Base-by-base conservation (phyloP, 2,113 vertebrate genomes). In the Syngnathus floridae region DNA sequence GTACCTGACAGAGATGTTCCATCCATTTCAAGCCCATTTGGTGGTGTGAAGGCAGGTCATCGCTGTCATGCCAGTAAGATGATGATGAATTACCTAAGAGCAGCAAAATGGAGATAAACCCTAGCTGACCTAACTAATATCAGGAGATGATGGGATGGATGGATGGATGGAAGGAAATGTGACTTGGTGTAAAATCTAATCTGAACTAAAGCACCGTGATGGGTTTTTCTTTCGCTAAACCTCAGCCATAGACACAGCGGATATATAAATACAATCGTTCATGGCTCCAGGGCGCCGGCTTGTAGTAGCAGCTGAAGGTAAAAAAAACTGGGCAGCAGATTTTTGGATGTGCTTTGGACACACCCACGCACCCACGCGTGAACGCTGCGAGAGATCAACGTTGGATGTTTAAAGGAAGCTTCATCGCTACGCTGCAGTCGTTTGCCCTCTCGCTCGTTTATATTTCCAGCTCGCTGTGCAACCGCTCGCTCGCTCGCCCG, bases 311-410 rank as follows among this genome's bases (percentile, higher is more conserved):
- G 74, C 49, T 68, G 61, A 55, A 74, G 70, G 75, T 76, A 49
- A 69, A 75, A 73, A 0, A 65, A 75, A 80, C 66, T 9, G 12
- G 64, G 61, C 61, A 9, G 73, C 66, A 62, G 75, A 66, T 61
- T 67, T 62, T 36, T 67, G 65, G 71, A 74, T 69, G 9, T 66
- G 66, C n/a, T 52, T 43, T 36, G 19, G 66, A 81, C 77, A 62
- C 67, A 55, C 11, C 4, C 52, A 48, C 10, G 49, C 76, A 38
- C 37, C 26, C 64, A 13, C 19, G 35, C 66, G 74, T 78, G 71
- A 63, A 77, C 71, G 78, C 72, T 69, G 76, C 52, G 11, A 21
- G 59, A 71, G 81, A 77, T 77, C 70, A 71, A 62, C 64, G 71
- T 62, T 62, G 36, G 40, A 66, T 57, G 63, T 76, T 79, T 67